Conservation (phyloP, 2,888 invertebrate genomes). For the Cataglyphis rosenhaueri region DNA sequence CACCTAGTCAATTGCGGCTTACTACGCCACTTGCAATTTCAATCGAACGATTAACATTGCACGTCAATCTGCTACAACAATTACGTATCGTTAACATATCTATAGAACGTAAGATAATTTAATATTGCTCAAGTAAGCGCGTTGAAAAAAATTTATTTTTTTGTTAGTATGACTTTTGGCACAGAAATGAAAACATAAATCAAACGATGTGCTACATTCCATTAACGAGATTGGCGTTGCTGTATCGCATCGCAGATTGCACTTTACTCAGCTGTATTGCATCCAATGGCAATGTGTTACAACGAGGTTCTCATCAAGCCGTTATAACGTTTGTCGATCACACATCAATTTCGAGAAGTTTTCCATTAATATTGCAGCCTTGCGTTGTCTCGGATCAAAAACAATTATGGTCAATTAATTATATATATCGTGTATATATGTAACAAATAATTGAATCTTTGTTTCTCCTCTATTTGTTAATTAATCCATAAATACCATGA, state of each 20-base stretch:
- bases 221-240: conserved; percentile 46
- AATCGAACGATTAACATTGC: conserved; percentile 36
- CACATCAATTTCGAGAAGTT: conserved; percentile 32
- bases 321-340: conserved; percentile 41
- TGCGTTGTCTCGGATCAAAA: conserved; percentile 3
- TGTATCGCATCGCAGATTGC: conserved; percentile 33
- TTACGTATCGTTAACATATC: conserved; percentile 1
- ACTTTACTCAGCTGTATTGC: conserved; percentile 22
- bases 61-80: neutral
- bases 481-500: neutral
- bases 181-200: conserved; percentile 15
- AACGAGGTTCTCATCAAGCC: conserved; percentile 6
- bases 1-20: conserved; percentile 45
- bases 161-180: neutral
- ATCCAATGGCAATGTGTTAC: conserved; percentile 31
- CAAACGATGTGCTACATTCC: conserved; percentile 28
- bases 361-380: conserved; percentile 19
- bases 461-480: conserved; percentile 21
- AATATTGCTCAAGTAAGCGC: neutral
- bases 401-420: conserved; percentile 33
- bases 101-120: neutral
- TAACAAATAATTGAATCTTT: conserved; percentile 14
- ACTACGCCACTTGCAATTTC: conserved; percentile 31
- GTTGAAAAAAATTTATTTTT: neutral
- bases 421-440: neutral